Evolutionary conservation across 1,140 invertebrate species (phyloP).

Genomic region (Sesamia nonagrioides): DNA sequence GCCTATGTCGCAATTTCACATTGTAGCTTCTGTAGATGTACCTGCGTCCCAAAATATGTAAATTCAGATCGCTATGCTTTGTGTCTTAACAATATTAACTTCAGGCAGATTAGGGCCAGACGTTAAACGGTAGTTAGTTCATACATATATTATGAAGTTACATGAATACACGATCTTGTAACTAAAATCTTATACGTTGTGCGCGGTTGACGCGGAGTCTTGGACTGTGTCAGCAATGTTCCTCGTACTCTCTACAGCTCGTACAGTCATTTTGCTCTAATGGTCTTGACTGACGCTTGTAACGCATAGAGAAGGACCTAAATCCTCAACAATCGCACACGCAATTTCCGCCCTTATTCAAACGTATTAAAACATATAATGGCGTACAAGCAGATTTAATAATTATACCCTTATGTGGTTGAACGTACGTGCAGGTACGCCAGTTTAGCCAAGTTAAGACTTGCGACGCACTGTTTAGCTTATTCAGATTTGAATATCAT

Average conservation of each 20-base stretch:
- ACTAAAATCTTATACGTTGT: slow-evolving; percentile 76
- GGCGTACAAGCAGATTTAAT: slow-evolving; percentile 14
- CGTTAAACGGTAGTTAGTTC: slow-evolving; percentile 53
- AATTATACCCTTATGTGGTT: slow-evolving; percentile 47
- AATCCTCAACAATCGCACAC: slow-evolving; percentile 6
- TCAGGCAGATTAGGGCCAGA: background rate
- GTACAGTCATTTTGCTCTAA: slow-evolving; percentile 79
- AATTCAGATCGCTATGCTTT: slow-evolving; percentile 16
- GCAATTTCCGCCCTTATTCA: slow-evolving; percentile 18
- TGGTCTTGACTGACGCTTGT: slow-evolving; percentile 61
- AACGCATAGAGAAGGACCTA: slow-evolving; percentile 27
- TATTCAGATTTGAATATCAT: slow-evolving; percentile 53
- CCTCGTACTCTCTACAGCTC: slow-evolving; percentile 55
- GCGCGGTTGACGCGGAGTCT: slow-evolving; percentile 73
- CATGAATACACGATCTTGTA: slow-evolving; percentile 59
- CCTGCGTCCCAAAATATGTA: slow-evolving; percentile 19
- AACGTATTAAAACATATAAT: slow-evolving; percentile 23
- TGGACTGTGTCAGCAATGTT: slow-evolving; percentile 68
- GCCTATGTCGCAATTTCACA: background rate
- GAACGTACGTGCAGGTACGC: slow-evolving; percentile 46
- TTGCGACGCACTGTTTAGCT: slow-evolving; percentile 48
- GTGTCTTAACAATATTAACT: slow-evolving; percentile 25
- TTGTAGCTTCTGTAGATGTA: no score
- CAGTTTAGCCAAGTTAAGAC: slow-evolving; percentile 41
- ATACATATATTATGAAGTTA: background rate